Percentiles rank a stretch among this genome's conserved stretches.
Evolutionary conservation across 2,888 invertebrate genomes (phyloP).

Genomic region (Papilio elwesi): DNA sequence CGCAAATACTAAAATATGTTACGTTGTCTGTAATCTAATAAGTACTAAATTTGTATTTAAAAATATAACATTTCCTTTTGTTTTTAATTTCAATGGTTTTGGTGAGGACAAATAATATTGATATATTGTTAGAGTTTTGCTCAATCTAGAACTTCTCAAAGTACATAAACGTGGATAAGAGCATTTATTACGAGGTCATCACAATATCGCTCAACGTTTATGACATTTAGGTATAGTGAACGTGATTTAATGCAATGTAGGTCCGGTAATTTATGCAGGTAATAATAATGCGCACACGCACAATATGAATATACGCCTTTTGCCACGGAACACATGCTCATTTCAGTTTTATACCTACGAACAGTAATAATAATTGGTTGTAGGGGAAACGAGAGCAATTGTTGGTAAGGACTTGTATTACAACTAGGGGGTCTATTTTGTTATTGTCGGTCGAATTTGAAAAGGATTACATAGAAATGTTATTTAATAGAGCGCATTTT

Average conservation of each 20-base stretch:
- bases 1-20: too few relatives aligned
- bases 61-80: too few relatives aligned
- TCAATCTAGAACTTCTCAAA: background rate
- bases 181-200: background rate
- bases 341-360: slow-evolving; percentile 27
- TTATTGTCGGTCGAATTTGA: slow-evolving; percentile 3
- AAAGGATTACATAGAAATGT: background rate
- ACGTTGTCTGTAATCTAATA: too few relatives aligned
- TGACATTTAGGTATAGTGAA: slow-evolving; percentile 29
- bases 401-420: slow-evolving; percentile 19
- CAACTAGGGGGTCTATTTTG: slow-evolving; percentile 19
- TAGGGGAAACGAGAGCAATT: slow-evolving; percentile 31
- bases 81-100: too few relatives aligned
- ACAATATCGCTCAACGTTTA: background rate
- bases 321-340: slow-evolving; percentile 16
- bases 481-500: background rate
- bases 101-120: background rate
- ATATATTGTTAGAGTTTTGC: background rate
- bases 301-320: slow-evolving; percentile 27
- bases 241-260: slow-evolving; percentile 38
- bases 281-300: slow-evolving; percentile 38
- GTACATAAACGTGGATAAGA: slow-evolving; percentile 4
- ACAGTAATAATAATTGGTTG: slow-evolving; percentile 29
- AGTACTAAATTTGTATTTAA: too few relatives aligned
- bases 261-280: slow-evolving; percentile 33